Evolutionary conservation across 2,797 vertebrate genomes (phyloP).

Genomic region (Anas bahamensis): DNA sequence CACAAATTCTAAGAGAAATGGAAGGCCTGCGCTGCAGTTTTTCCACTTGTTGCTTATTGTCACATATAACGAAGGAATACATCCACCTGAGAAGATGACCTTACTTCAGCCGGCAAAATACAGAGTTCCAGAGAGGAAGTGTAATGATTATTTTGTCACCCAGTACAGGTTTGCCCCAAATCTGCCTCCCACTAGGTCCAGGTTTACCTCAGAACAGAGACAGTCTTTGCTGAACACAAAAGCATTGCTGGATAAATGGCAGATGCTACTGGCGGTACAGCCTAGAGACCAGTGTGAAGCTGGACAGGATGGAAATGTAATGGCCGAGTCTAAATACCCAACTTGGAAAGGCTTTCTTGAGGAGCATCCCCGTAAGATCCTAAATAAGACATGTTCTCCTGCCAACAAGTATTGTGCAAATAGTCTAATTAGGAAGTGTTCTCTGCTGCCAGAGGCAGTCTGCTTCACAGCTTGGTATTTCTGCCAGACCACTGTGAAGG

Average conservation of each 20-base stretch:
- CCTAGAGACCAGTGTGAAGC: not conserved
- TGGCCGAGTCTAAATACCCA: not conserved
- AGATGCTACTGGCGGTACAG: not conserved
- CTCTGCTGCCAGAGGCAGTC: not conserved
- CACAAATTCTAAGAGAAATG: not conserved
- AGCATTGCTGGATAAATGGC: not conserved
- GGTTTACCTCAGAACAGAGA: not conserved
- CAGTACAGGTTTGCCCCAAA: not conserved
- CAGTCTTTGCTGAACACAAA: not conserved
- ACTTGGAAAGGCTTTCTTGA: constrained; percentile 32
- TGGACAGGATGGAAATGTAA: not conserved
- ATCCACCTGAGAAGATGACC: not conserved
- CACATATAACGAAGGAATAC: not conserved
- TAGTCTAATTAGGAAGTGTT: constrained; percentile 33
- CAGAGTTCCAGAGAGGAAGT: not conserved
- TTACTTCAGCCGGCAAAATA: not conserved
- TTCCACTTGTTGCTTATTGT: not conserved
- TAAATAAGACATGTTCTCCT: constrained; percentile 10
- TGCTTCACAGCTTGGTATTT: constrained; percentile 2
- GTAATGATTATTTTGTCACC: not conserved
- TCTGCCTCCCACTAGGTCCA: not conserved
- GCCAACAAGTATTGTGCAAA: constrained; percentile 28
- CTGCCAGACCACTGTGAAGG: constrained; percentile 21
- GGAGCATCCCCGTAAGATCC: not conserved
- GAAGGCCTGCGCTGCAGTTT: not conserved